A percentile compares a stretch with the other conserved stretches of the same genome.
Evolutionary conservation across 2,888 invertebrate species (phyloP).

Genomic region (Mycalesis mineus): DNA sequence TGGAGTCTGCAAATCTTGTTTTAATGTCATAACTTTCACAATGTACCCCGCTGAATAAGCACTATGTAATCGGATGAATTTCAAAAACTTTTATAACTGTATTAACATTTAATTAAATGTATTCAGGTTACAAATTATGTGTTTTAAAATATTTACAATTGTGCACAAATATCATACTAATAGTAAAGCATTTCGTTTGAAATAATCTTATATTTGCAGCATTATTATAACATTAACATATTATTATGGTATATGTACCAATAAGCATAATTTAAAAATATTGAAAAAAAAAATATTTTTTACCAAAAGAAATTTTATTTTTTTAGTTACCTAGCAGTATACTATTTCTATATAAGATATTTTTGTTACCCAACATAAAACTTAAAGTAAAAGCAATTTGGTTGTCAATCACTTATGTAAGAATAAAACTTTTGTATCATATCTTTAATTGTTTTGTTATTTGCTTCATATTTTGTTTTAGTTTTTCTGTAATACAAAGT

Average conservation of each 20-base stretch:
- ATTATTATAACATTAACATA: background rate
- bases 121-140: background rate
- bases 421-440: conserved; percentile 16
- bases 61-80: too few relatives aligned
- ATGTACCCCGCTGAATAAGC: too few relatives aligned
- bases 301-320: conserved; percentile 10
- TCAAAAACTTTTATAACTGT: too few relatives aligned
- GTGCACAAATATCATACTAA: conserved; percentile 6
- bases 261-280: conserved; percentile 2
- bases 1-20: too few relatives aligned
- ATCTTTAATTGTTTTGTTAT: background rate
- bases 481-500: conserved; percentile 5
- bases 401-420: conserved; percentile 13
- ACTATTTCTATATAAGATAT: background rate
- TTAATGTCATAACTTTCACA: too few relatives aligned
- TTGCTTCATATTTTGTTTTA: background rate
- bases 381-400: background rate
- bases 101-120: too few relatives aligned
- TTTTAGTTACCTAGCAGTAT: conserved; percentile 9
- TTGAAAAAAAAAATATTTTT: conserved; percentile 8
- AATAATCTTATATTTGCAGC: background rate
- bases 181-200: background rate
- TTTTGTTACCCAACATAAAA: conserved; percentile 3
- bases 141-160: too few relatives aligned
- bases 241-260: background rate